Base-by-base conservation (phyloP, 2,888 invertebrate genomes). In the Galeopsomyia nigrocyanea region DNA sequence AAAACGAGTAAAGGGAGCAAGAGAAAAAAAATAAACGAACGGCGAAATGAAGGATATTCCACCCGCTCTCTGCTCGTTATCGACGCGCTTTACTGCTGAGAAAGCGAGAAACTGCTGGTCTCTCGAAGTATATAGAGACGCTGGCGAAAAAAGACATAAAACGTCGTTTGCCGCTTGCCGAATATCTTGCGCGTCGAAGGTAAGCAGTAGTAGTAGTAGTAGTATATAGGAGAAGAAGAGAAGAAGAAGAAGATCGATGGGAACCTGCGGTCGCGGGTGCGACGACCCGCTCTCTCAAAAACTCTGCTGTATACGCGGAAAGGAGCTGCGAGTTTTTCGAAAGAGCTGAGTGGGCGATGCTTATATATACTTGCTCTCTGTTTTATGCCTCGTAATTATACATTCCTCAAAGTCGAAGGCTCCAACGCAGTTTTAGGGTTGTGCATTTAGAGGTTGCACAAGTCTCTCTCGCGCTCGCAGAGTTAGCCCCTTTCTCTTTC, bases 341-440 rank as follows among this genome's bases (percentile, higher is more conserved):
- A 61, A 76, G 81, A 82, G n/a, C n/a, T 5, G 26, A 26, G 82
- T 81, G 81, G 83, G 80, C 79, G 84, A 83, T 84, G 81, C 82
- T 85, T 86, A 84, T 80, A 39, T 47, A 84, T 80, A 46, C 53
- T 39, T 39, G 10, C 13, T 7, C 13, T 47, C 53, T 39, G 53
- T 86, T 86, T 86, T 86, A 86, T 86, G 84, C 82, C 80, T 82
- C 84, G 83, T 86, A 86, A 86, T 86, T 86, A 86, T 83, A 86
- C 85, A 85, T 86, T 86, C 82, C 78, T 80, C 76, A 56, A 55
- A 55, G 71, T 68, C 74, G 26, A 26, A 17, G 75, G 75, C 68
- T 17, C 49, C 39, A 58, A 49, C n/a, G 65, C 51, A 66, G 66
- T 69, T 73, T 68, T 71, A 71, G 71, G 60, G 67, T 64, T 73